Evolutionary conservation across 2,888 invertebrate species (phyloP), one percentile per base, ranked within the genome.

Genomic region (Apamea monoglypha): DNA sequence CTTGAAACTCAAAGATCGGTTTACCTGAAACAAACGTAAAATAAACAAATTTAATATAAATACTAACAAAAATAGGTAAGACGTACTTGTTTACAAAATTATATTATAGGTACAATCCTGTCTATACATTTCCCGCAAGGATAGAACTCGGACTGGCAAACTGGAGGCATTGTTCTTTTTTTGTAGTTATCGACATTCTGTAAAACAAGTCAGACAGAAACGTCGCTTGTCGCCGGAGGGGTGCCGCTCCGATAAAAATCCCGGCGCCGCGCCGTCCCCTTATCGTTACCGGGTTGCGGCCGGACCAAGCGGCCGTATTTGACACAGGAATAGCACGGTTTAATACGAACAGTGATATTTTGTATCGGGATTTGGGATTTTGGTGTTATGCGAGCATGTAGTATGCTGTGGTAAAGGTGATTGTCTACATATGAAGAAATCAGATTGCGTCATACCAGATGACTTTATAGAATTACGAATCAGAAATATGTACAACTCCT

Each of bases 21-120:
- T 83, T 82, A 82, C 82, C 82, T 82, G 82, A 67, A 82, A 82
- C 84, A 83, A 82, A 63, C 16, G 56, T 36, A 29, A 74, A 68
- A n/a, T n/a, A 56, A n/a, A 16, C 6, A 61, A 1, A 44, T 44
- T 81, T 61, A 53, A 21, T 21, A 14, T 32, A 25, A 44, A 63
- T 7, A 68, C 18, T 32, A 44, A 36, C 36, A 53, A 66, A 16
- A 68, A 29, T 47, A 25, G 21, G 53, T 53, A 21, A 10, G 44
- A 44, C 6, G 25, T 53, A 29, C 7, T 8, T 40, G 40, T 61
- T 53, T n/a, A 21, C 14, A 63, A n/a, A 61, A 63, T 56, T 0
- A 59, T 40, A 53, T 64, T 32, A 47, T 44, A 18, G n/a, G 14
- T 50, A 64, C 14, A 44, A 70, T 44, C 10, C 2, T 32, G 5